Evolutionary conservation across 2,888 invertebrate species (phyloP).

Genomic region (Volucella inflata): DNA sequence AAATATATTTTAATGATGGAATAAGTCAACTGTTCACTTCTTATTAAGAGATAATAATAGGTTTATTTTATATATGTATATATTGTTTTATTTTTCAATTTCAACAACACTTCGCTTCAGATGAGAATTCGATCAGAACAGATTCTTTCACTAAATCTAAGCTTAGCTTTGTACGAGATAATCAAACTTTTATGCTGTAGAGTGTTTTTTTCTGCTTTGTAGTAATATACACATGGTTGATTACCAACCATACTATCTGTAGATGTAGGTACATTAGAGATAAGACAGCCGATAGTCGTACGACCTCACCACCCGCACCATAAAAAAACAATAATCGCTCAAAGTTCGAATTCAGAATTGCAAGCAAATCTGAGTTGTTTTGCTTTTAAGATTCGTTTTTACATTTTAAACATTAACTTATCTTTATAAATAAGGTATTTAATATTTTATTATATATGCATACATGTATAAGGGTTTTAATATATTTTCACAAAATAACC

Average conservation of each 20-base stretch:
- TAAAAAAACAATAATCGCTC: constrained; percentile 74
- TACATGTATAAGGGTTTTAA: background rate
- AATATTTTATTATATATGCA: too few species aligned
- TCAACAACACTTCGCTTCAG: constrained; percentile 26
- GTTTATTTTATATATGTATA: background rate
- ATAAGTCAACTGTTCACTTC: constrained; percentile 26
- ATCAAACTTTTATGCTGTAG: constrained; percentile 55
- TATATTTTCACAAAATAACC: background rate
- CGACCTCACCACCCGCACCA: constrained; percentile 76
- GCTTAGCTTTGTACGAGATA: constrained; percentile 52
- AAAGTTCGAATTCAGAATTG: constrained; percentile 73
- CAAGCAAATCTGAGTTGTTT: constrained; percentile 41
- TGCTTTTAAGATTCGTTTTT: constrained; percentile 39
- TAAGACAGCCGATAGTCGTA: constrained; percentile 65
- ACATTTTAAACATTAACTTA: constrained; percentile 32
- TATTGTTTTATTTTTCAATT: background rate
- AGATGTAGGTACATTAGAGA: constrained; percentile 69
- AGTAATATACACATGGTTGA: constrained; percentile 50
- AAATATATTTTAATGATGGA: constrained; percentile 24
- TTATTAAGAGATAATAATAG: background rate
- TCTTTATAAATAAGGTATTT: too few species aligned
- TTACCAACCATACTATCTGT: constrained; percentile 51
- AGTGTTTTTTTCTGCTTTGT: constrained; percentile 39
- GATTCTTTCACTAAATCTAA: constrained; percentile 62
- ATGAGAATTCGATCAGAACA: constrained; percentile 50